phyloP scores from a whole-genome alignment of 2,888 invertebrate species.

The Chymomyza procnemis region DNA sequence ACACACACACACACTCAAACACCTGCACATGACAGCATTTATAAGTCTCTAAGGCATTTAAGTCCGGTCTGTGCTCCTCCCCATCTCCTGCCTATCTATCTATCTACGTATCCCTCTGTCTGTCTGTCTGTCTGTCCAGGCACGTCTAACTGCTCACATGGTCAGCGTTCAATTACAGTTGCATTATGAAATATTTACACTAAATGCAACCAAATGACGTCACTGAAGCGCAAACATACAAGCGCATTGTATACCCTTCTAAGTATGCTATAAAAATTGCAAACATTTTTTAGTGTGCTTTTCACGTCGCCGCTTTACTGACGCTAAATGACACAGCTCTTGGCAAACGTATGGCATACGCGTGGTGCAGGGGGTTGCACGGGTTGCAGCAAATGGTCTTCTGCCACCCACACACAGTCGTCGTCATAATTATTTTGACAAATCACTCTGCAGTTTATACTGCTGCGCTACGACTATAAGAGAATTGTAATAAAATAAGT shows the following conservation, averaged over 20 bases:
- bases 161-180: constrained; percentile 30
- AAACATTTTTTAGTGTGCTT: constrained; percentile 22
- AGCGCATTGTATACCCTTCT: constrained; percentile 12
- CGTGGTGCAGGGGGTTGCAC: background rate
- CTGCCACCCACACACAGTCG: background rate
- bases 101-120: no score
- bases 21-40: background rate
- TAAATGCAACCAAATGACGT: background rate
- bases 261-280: constrained; percentile 51
- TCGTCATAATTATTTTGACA: no score
- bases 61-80: background rate
- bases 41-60: background rate
- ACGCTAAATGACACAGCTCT: constrained; percentile 27
- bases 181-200: constrained; percentile 31
- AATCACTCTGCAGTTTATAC: no score
- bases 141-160: background rate
- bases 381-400: background rate
- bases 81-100: no score
- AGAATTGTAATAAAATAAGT: no score
- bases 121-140: background rate
- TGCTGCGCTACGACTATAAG: no score
- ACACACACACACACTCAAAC: background rate
- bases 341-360: background rate
- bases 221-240: constrained; percentile 7
- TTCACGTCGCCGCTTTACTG: background rate